phyloP scores from a whole-genome alignment of 2,113 vertebrate species.

The Chelonoidis abingdonii region DNA sequence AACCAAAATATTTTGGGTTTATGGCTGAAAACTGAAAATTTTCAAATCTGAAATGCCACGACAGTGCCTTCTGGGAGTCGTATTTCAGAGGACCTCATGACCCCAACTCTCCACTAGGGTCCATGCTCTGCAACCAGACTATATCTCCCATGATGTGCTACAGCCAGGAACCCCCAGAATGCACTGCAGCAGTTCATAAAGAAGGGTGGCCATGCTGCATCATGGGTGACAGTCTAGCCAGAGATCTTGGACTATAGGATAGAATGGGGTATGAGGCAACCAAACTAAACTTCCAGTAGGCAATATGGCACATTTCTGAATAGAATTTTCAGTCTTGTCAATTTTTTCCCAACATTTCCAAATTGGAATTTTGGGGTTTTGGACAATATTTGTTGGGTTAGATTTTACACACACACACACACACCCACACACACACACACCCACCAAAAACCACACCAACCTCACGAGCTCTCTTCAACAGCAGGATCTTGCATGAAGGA shows the following conservation, averaged over 20 bases:
- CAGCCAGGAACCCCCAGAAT: neutral
- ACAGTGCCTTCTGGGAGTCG: neutral
- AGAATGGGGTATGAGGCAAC: neutral
- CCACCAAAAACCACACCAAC: no score
- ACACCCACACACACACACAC: no score
- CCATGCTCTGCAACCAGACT: neutral
- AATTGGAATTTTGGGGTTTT: accelerated
- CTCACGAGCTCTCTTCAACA: neutral
- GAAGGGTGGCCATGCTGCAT: accelerated
- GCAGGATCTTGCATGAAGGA: neutral
- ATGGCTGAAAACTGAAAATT: neutral
- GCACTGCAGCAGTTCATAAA: neutral
- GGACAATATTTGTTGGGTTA: neutral
- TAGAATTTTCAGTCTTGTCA: neutral
- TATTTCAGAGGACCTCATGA: neutral
- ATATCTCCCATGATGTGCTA: neutral
- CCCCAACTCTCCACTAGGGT: neutral
- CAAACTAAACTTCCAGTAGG: neutral
- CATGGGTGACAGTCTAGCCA: neutral
- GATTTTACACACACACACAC: neutral
- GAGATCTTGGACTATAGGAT: neutral
- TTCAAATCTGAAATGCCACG: neutral
- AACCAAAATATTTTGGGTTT: neutral
- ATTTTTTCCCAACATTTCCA: neutral
- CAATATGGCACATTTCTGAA: neutral